Conservation (phyloP, 2,888 invertebrate species). For the Nemurella pictetii region DNA sequence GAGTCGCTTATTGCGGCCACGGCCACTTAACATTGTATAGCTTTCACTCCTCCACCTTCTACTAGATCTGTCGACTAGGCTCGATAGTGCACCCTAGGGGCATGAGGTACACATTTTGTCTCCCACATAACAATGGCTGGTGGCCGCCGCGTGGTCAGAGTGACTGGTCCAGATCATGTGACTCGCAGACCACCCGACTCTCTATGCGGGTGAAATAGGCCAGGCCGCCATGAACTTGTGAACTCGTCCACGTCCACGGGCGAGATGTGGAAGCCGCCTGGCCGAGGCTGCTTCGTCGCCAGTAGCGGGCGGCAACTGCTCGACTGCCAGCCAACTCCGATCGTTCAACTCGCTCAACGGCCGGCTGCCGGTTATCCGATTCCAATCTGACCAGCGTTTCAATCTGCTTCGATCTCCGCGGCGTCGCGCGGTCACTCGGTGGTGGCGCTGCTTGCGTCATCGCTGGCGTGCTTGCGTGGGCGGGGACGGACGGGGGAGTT, state of each 20-base stretch:
- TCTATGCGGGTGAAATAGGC: background rate
- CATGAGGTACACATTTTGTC: conserved; percentile 26
- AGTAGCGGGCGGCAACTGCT: background rate
- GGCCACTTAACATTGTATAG: background rate
- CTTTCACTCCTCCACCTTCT: background rate
- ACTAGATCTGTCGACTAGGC: conserved; percentile 5
- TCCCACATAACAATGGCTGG: conserved; percentile 26
- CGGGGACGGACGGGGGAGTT: background rate
- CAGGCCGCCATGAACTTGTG: background rate
- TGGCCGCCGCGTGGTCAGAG: too few relatives aligned
- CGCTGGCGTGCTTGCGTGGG: background rate
- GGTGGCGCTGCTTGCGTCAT: too few relatives aligned
- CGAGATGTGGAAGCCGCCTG: too few relatives aligned
- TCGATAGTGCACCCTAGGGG: conserved; percentile 6
- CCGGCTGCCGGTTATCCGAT: too few relatives aligned
- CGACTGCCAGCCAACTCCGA: background rate
- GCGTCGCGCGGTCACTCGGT: too few relatives aligned
- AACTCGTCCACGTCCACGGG: background rate
- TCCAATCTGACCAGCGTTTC: background rate
- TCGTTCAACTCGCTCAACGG: background rate
- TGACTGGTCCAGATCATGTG: background rate
- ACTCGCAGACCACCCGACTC: background rate
- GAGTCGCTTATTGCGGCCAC: background rate
- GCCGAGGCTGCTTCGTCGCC: too few relatives aligned
- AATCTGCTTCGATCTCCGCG: too few relatives aligned